Evolutionary conservation across 1,140 invertebrate genomes (phyloP).

Genomic region (Lasaia peninsularis): DNA sequence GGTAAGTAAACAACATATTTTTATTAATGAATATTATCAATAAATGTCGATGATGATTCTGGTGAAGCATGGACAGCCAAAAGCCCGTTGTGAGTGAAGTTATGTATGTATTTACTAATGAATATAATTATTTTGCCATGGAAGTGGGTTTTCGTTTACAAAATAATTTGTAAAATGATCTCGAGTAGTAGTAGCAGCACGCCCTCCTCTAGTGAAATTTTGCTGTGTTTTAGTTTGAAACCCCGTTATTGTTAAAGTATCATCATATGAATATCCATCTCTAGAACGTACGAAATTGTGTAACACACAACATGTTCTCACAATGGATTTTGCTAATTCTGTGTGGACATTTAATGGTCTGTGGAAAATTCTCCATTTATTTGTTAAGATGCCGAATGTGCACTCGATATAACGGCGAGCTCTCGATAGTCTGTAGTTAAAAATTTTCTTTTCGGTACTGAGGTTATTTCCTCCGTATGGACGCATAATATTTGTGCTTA

Average conservation of each 20-base stretch:
- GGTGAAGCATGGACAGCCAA: conserved; percentile 1
- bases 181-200: background rate
- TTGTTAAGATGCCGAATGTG: conserved; percentile 11
- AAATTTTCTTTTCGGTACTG: conserved; percentile 8
- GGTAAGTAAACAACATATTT: conserved; percentile 15
- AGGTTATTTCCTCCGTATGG: conserved; percentile 1
- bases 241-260: conserved; percentile 12
- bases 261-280: conserved; percentile 13
- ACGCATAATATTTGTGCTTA: conserved; percentile 14
- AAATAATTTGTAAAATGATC: conserved; percentile 7
- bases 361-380: conserved; percentile 2
- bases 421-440: conserved; percentile 13
- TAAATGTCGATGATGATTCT: background rate
- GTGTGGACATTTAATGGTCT: conserved; percentile 1
- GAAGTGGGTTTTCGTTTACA: conserved; percentile 9
- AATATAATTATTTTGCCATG: conserved; percentile 14
- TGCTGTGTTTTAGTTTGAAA: conserved; percentile 9
- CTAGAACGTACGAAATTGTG: conserved; percentile 14
- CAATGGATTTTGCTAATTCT: conserved; percentile 8
- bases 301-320: conserved; percentile 1
- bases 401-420: conserved; percentile 11
- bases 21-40: conserved; percentile 7
- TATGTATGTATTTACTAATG: conserved; percentile 5
- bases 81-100: background rate
- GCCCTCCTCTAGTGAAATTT: conserved; percentile 6